These are phyloP conservation scores for Peromyscus eremicus DNA, from an alignment of 2,797 vertebrate genomes.

Conservation along the genomic window DNA sequence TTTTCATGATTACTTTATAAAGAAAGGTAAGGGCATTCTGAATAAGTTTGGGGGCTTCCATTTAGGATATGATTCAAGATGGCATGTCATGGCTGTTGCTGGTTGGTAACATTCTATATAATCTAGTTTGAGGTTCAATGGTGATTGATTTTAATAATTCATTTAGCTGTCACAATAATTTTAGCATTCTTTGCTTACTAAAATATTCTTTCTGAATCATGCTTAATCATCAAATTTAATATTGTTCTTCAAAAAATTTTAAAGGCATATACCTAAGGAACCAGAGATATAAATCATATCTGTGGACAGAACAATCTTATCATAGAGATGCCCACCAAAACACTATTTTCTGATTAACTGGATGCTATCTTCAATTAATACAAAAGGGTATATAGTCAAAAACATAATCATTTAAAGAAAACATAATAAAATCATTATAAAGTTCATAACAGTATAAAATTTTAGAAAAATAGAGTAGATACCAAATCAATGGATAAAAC, in stretches of 20 bases:
- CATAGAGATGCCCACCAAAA: not conserved
- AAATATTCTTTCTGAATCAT: not conserved
- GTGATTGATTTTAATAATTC: not conserved
- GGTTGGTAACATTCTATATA: not conserved
- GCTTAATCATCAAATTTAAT: not conserved
- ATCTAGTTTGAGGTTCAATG: not conserved
- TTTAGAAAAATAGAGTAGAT: not conserved
- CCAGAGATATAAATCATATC: not conserved
- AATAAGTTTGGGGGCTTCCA: not conserved
- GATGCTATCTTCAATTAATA: not conserved
- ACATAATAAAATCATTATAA: not conserved
- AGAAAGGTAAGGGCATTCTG: not conserved
- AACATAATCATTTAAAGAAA: not conserved
- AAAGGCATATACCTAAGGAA: not conserved
- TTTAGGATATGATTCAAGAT: not conserved
- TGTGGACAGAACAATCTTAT: not conserved
- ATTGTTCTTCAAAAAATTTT: not conserved
- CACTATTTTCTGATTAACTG: not conserved
- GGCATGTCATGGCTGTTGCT: not conserved
- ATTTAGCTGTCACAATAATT: not conserved
- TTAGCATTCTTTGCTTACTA: not conserved
- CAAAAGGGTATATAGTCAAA: not conserved
- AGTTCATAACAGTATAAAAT: not conserved
- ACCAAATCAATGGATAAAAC: not conserved
- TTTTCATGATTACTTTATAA: not conserved